A percentile compares a stretch with the other conserved stretches of the same genome.
These are phyloP conservation scores for Rhabdomys pumilio DNA, from an alignment of 2,797 vertebrate species.

Conservation along the genomic window DNA sequence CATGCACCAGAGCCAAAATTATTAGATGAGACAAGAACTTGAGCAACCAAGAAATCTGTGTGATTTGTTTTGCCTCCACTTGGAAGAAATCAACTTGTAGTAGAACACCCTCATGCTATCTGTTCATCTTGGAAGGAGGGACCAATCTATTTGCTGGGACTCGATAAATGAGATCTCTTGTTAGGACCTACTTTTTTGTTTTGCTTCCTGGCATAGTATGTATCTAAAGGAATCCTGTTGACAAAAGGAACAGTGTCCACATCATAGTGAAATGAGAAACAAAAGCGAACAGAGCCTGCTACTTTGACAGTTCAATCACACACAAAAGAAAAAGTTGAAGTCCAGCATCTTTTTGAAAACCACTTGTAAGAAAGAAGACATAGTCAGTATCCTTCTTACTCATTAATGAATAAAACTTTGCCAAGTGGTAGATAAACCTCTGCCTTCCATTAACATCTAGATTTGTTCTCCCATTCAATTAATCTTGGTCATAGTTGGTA, in stretches of 20 bases:
- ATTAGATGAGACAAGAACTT: constrained; percentile 30
- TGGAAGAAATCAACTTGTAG: constrained; percentile 1
- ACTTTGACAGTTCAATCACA: not conserved
- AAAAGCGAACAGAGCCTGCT: not conserved
- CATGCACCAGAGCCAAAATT: not conserved
- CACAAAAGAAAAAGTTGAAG: not conserved
- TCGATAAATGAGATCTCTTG: not conserved
- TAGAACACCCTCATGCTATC: not conserved
- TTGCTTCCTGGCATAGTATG: not conserved
- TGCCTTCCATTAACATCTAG: constrained; percentile 31
- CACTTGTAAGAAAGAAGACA: not conserved
- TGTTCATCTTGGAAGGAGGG: not conserved
- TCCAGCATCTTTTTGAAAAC: constrained; percentile 3
- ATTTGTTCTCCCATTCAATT: constrained; percentile 48
- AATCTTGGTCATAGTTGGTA: not conserved
- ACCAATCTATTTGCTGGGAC: not conserved
- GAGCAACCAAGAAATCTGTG: not conserved
- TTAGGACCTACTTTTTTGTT: not conserved
- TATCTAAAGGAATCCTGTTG: not conserved
- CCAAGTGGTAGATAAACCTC: not conserved
- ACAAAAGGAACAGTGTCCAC: not conserved
- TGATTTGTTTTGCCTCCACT: constrained; percentile 12
- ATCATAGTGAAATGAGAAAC: not conserved
- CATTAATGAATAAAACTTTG: constrained; percentile 36
- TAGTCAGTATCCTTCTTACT: constrained; percentile 46